A percentile compares a stretch with the other conserved stretches of the same genome.
These are phyloP conservation scores for Eumaeus atala DNA, from an alignment of 1,140 invertebrate genomes.

Conservation along the genomic window DNA sequence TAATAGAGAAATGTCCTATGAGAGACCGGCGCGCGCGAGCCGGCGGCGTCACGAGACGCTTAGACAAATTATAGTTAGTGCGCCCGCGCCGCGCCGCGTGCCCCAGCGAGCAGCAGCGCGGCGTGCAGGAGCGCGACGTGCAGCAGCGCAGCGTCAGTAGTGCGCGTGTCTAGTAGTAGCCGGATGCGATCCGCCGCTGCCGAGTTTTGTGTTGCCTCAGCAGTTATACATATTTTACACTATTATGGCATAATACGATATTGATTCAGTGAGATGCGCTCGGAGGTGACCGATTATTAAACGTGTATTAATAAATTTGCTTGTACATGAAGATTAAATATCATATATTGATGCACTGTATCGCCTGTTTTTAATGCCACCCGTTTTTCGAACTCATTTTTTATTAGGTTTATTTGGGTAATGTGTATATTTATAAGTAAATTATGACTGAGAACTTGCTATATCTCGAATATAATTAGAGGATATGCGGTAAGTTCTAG, in stretches of 20 bases:
- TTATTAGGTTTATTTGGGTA: constrained; percentile 67
- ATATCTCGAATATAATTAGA: constrained; percentile 67
- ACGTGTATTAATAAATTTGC: constrained; percentile 70
- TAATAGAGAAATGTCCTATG: constrained; percentile 69
- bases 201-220: constrained; percentile 35
- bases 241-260: constrained; percentile 66
- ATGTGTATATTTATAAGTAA: constrained; percentile 71
- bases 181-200: constrained; percentile 32
- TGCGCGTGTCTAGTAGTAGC: constrained; percentile 22
- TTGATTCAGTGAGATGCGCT: constrained; percentile 46
- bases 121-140: too few species aligned
- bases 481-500: constrained; percentile 66
- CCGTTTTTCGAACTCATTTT: constrained; percentile 57
- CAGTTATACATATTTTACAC: constrained; percentile 61
- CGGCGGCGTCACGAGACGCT: constrained; percentile 20
- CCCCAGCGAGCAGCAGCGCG: too few species aligned
- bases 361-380: constrained; percentile 68
- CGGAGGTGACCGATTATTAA: constrained; percentile 48
- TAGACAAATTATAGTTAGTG: constrained; percentile 43
- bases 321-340: constrained; percentile 73
- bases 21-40: constrained; percentile 12
- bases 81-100: too few species aligned
- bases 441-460: constrained; percentile 67
- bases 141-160: too few species aligned
- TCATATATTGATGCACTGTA: constrained; percentile 73